Percentiles rank a stretch among this genome's conserved stretches.
phyloP scores from a whole-genome alignment of 1,140 invertebrate genomes.

The Penaeus chinensis region DNA sequence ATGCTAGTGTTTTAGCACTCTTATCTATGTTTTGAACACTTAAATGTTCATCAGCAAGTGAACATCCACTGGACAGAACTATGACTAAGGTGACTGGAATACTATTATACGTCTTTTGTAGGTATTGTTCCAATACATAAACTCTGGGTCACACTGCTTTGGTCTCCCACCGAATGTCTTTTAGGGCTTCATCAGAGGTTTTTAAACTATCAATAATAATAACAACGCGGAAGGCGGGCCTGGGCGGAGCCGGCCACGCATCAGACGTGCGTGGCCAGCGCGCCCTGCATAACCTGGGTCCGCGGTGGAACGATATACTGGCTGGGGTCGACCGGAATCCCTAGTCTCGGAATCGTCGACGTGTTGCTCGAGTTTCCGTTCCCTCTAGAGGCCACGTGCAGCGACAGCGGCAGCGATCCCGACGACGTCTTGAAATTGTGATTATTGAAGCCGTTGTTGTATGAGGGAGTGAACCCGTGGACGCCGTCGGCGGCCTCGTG shows the following conservation, averaged over 20 bases:
- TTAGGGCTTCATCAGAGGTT: neutral
- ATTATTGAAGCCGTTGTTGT: conserved; percentile 55
- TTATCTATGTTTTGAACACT: no score
- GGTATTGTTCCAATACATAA: no score
- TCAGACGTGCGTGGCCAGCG: conserved; percentile 63
- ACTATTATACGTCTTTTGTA: no score
- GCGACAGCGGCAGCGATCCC: conserved; percentile 49
- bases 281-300: conserved; percentile 62
- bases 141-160: no score
- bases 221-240: no score
- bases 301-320: conserved; percentile 63
- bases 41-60: no score
- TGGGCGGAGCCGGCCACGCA: conserved; percentile 5
- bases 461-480: conserved; percentile 42
- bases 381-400: conserved; percentile 46
- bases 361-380: conserved; percentile 37
- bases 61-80: no score
- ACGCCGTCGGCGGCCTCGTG: conserved; percentile 44
- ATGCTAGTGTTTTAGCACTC: no score
- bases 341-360: conserved; percentile 51
- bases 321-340: conserved; percentile 62
- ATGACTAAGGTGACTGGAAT: no score
- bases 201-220: neutral
- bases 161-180: neutral
- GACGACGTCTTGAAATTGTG: conserved; percentile 55